Evolutionary conservation across 64 coral and sea anemone genomes (phyloP), one percentile per base, ranked within the genome.

Genomic region (Orbicella faveolata): DNA sequence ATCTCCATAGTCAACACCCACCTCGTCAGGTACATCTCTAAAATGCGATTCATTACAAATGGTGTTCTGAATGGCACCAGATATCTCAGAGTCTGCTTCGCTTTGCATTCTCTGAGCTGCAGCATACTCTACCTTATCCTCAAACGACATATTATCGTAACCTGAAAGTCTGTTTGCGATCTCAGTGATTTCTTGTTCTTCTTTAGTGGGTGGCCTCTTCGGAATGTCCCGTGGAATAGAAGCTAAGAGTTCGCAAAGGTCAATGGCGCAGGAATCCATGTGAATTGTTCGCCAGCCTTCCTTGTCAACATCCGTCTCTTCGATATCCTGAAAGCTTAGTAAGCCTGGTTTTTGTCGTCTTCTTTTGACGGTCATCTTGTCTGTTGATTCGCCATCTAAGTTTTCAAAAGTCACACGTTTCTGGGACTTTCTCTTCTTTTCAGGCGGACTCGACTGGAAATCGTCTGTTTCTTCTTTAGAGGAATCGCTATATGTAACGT

Each of bases 331-430:
- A 83, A 21, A 8, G 37, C 51, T 44, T 35, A 73, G 2, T 20
- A 41, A 52, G 63, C 72, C 63, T 20, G 63, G n/a, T 33, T 85
- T 73, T 34, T 85, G 63, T 66, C 82, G 65, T 70, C 65, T 36
- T 21, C 82, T 66, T 52, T 85, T 85, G 26, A 52, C 52, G 36
- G 20, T 26, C 9, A 17, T 52, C 25, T 73, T 85, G 10, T 53
- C 82, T 20, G 53, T 41, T 52, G 82, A 52, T 73, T 85, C 82
- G 36, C 37, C 48, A 21, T 85, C 82, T 23, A 85, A 41, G 82
- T 80, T 87, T 26, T 79, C 82, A 78, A 92, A 92, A 13, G 90
- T 92, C 75, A 92, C 90, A 9, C 51, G 90, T 87, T 92, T 92
- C 11, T 86, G 79, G 36, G 81, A 63, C 37, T 86, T 84, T 23